These are phyloP conservation scores for Empidonax alnorum DNA, from an alignment of 2,113 vertebrate genomes.

Conservation along the genomic window DNA sequence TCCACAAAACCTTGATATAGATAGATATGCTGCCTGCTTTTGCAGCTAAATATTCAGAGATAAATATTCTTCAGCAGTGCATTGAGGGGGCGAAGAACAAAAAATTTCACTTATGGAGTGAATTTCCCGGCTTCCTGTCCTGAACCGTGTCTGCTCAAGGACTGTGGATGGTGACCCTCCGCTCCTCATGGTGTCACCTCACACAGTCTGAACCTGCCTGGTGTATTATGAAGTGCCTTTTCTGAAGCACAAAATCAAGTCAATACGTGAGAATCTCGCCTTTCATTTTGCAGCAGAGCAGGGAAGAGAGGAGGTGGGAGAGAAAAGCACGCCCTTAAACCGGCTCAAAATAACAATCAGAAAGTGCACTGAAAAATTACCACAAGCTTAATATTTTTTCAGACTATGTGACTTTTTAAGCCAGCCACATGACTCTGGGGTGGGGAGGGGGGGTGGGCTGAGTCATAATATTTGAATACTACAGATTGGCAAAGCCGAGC, in stretches of 20 bases:
- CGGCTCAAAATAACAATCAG: not conserved
- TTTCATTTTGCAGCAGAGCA: not conserved
- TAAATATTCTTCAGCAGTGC: not conserved
- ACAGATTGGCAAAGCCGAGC: not conserved
- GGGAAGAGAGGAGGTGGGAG: not conserved
- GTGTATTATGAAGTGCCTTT: not conserved
- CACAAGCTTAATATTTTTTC: conserved; percentile 32
- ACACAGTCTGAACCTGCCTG: not conserved
- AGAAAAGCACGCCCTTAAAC: not conserved
- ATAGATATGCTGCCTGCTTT: not conserved
- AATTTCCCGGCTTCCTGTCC: not conserved
- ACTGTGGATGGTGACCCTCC: not conserved
- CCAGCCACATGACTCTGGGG: not conserved
- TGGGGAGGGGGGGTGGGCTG: not conserved
- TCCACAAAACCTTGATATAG: not conserved
- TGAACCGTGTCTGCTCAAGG: rapidly evolving
- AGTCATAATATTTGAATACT: conserved; percentile 43
- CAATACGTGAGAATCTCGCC: not conserved
- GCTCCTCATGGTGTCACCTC: not conserved
- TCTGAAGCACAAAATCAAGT: not conserved
- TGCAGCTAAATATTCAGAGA: not conserved
- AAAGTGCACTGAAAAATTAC: not conserved
- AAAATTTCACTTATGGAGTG: not conserved
- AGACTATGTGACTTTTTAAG: conserved; percentile 20
- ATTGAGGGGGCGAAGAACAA: not conserved